Conservation (phyloP, 53 echinoderm and acorn worm genomes). For the Patiria pectinifera region DNA sequence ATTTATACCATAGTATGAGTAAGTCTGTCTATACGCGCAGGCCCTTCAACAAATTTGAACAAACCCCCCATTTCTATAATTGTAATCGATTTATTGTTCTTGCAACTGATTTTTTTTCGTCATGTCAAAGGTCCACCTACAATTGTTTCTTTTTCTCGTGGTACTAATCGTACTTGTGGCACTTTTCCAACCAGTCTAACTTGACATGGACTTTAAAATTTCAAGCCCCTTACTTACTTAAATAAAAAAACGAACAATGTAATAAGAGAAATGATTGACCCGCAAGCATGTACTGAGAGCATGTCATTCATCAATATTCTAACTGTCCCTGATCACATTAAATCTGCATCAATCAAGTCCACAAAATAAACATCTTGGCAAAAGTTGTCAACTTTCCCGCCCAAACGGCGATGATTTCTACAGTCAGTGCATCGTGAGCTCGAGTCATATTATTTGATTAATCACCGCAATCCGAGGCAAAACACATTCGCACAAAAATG, state of each 20-base stretch:
- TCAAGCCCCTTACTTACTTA: not conserved
- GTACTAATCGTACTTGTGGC: no score
- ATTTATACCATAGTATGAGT: no score
- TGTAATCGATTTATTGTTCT: no score
- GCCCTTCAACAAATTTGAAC: no score
- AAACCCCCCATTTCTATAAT: no score
- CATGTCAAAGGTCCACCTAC: no score
- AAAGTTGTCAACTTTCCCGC: not conserved
- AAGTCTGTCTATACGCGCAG: no score
- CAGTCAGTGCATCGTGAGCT: not conserved
- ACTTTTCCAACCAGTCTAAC: no score
- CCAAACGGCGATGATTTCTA: not conserved
- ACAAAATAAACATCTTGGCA: not conserved
- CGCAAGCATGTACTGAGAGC: not conserved
- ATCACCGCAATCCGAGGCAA: not conserved
- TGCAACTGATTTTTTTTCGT: no score
- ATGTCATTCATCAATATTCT: not conserved
- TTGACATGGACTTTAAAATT: no score
- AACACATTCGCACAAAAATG: not conserved
- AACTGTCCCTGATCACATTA: not conserved
- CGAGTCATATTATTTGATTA: not conserved
- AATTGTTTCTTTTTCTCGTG: no score
- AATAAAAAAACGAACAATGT: not conserved
- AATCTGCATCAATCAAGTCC: not conserved
- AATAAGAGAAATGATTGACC: not conserved